Evolutionary conservation across 2,113 vertebrate species (phyloP).

Genomic region (Mastomys coucha): DNA sequence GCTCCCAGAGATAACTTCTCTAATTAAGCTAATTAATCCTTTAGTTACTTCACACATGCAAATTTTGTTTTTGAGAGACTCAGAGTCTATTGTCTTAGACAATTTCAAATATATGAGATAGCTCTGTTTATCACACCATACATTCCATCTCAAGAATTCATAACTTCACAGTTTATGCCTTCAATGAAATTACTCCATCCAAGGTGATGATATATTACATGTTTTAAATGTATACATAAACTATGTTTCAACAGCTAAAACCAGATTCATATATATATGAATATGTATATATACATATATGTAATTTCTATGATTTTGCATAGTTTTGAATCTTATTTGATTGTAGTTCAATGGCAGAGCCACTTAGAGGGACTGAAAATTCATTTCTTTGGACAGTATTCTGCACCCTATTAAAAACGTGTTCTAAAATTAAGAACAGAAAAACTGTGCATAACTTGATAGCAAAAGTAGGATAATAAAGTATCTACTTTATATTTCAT

Average conservation of each 20-base stretch:
- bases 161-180: neutral
- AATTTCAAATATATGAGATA: neutral
- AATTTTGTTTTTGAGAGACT: neutral
- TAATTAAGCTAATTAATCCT: neutral
- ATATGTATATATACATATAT: neutral
- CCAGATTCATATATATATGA: neutral
- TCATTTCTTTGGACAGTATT: neutral
- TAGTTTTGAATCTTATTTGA: constrained; percentile 3
- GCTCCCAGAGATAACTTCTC: neutral
- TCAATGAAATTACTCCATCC: neutral
- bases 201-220: neutral
- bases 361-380: neutral
- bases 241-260: neutral
- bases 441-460: neutral
- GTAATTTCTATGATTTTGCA: neutral
- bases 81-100: neutral
- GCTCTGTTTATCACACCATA: neutral
- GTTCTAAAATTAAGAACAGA: neutral
- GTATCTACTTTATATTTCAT: neutral
- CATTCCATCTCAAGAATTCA: neutral
- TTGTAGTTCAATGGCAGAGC: neutral
- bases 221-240: neutral
- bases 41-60: neutral
- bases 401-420: neutral
- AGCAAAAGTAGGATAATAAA: neutral